Evolutionary conservation across 2,888 invertebrate species (phyloP).

Genomic region (Timandra comae): DNA sequence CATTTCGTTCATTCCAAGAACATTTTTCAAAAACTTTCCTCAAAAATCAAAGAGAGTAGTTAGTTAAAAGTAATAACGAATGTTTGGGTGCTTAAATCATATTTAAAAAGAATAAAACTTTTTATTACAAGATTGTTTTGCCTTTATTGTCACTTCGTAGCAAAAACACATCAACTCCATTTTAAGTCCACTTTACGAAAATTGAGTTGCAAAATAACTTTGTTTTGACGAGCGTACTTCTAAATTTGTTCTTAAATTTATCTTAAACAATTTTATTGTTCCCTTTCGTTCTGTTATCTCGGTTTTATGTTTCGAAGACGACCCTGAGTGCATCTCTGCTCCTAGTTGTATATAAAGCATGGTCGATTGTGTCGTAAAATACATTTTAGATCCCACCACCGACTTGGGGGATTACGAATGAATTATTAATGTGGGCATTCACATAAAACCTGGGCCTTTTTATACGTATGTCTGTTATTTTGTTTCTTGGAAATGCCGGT

Average conservation of each 20-base stretch:
- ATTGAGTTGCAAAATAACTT: constrained; percentile 6
- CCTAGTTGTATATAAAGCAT: constrained; percentile 38
- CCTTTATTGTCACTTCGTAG: background rate
- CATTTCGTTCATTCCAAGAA: too few species aligned
- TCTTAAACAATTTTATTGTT: constrained; percentile 9
- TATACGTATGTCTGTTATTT: constrained; percentile 39
- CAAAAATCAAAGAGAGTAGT: too few species aligned
- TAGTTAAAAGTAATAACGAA: too few species aligned
- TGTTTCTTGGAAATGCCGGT: constrained; percentile 28
- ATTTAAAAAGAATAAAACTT: too few species aligned
- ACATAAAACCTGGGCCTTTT: constrained; percentile 53
- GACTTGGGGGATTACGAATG: constrained; percentile 63
- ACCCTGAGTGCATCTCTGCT: constrained; percentile 25
- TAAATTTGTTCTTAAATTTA: constrained; percentile 5
- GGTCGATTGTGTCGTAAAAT: constrained; percentile 58
- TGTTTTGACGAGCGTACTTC: constrained; percentile 7
- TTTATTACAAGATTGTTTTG: too few species aligned
- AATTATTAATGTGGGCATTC: constrained; percentile 68
- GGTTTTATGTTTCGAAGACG: constrained; percentile 6
- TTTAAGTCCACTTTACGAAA: constrained; percentile 5
- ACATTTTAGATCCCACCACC: constrained; percentile 48
- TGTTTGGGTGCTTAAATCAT: too few species aligned
- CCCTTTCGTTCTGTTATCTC: constrained; percentile 13
- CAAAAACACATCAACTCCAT: constrained; percentile 2
- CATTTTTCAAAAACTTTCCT: too few species aligned